A percentile compares a stretch with the other conserved stretches of the same genome.
Evolutionary conservation across 2,888 invertebrate genomes (phyloP).

Genomic region (Carabus problematicus): DNA sequence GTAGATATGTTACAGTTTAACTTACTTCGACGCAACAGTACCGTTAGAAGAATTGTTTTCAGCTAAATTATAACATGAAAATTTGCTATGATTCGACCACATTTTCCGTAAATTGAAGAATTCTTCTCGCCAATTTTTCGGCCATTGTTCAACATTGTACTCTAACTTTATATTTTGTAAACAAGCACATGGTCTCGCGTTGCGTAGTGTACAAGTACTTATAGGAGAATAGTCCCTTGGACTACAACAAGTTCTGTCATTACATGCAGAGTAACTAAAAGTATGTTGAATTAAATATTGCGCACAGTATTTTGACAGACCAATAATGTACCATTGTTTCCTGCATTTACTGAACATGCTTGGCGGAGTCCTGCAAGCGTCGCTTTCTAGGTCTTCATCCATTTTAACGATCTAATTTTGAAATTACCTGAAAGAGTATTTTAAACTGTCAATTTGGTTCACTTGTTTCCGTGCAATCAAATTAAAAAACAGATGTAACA

Average conservation of each 20-base stretch:
- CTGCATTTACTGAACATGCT: not conserved
- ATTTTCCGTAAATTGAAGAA: constrained; percentile 13
- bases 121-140: constrained; percentile 15
- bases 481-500: not conserved
- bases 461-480: not conserved
- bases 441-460: not conserved
- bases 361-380: not conserved
- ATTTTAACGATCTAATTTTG: not conserved
- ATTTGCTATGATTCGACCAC: constrained; percentile 12
- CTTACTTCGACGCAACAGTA: not conserved
- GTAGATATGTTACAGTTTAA: not conserved
- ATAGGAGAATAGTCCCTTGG: too few relatives aligned
- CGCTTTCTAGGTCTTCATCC: not conserved
- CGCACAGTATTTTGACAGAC: too few relatives aligned
- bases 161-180: too few relatives aligned
- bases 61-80: not conserved
- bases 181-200: too few relatives aligned
- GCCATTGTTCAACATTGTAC: not conserved
- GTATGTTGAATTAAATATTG: too few relatives aligned
- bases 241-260: too few relatives aligned
- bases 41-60: not conserved
- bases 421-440: constrained; percentile 2
- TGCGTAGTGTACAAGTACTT: too few relatives aligned
- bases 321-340: constrained; percentile 2
- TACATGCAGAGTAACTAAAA: too few relatives aligned